Percentiles rank a stretch among this genome's conserved stretches.
phyloP scores from a whole-genome alignment of 2,797 vertebrate genomes.

The Otus scops region DNA sequence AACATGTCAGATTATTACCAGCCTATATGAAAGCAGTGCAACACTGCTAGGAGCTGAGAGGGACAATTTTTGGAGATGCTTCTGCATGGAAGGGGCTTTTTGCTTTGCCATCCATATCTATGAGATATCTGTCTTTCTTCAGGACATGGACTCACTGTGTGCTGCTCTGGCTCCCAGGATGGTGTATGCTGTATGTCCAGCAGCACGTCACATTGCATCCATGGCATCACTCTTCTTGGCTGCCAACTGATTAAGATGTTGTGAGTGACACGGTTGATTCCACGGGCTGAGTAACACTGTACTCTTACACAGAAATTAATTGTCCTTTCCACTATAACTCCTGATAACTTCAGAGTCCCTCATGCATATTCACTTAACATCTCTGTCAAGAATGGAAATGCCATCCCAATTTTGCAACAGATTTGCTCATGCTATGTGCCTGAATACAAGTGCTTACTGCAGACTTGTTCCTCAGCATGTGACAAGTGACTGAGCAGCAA shows the following conservation, averaged over 20 bases:
- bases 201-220: fast-evolving
- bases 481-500: background rate
- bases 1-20: background rate
- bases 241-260: background rate
- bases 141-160: background rate
- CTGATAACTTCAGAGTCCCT: background rate
- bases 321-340: background rate
- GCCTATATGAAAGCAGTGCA: background rate
- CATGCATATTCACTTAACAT: background rate
- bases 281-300: background rate
- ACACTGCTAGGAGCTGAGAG: background rate
- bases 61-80: background rate
- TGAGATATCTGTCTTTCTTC: background rate
- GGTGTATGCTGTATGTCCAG: background rate
- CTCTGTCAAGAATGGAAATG: background rate
- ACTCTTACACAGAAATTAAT: background rate
- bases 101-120: background rate
- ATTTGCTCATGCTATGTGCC: background rate
- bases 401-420: background rate
- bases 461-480: background rate
- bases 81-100: background rate
- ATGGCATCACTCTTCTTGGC: background rate
- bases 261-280: background rate
- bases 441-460: background rate
- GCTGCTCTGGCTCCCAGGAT: background rate